A percentile compares a stretch with the other conserved stretches of the same genome.
Conservation (phyloP, 2,113 vertebrate genomes). For the Saguinus imperator region DNA sequence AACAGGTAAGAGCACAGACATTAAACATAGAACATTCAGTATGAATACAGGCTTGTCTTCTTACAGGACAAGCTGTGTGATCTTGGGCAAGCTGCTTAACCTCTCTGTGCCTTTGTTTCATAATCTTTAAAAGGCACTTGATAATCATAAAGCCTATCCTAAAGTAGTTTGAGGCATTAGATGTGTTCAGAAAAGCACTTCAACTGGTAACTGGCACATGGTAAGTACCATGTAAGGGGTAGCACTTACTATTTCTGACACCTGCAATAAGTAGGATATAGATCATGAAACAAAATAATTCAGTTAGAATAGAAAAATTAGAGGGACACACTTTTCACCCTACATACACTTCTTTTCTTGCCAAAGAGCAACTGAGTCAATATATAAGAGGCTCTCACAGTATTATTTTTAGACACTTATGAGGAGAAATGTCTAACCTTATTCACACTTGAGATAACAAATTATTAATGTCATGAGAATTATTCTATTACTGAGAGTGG, state of each 20-base stretch:
- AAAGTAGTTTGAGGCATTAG: background rate
- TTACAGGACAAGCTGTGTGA: background rate
- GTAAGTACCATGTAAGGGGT: background rate
- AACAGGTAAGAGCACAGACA: background rate
- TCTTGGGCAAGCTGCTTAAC: background rate
- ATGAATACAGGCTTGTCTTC: background rate
- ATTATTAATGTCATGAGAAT: background rate
- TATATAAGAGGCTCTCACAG: background rate
- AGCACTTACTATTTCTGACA: background rate
- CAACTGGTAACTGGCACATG: background rate
- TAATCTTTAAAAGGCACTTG: background rate
- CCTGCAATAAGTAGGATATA: background rate
- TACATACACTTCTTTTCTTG: background rate
- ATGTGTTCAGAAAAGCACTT: background rate
- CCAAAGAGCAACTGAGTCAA: background rate
- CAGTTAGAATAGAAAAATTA: background rate
- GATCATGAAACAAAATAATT: background rate
- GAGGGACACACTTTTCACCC: background rate
- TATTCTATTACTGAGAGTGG: background rate
- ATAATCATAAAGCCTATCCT: background rate
- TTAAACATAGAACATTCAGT: background rate
- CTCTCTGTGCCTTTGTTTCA: background rate
- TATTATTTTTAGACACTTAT: background rate
- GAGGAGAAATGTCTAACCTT: conserved; percentile 21
- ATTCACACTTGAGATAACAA: background rate